Conservation (phyloP, 2,797 vertebrate species). For the Coregonus suidteri region DNA sequence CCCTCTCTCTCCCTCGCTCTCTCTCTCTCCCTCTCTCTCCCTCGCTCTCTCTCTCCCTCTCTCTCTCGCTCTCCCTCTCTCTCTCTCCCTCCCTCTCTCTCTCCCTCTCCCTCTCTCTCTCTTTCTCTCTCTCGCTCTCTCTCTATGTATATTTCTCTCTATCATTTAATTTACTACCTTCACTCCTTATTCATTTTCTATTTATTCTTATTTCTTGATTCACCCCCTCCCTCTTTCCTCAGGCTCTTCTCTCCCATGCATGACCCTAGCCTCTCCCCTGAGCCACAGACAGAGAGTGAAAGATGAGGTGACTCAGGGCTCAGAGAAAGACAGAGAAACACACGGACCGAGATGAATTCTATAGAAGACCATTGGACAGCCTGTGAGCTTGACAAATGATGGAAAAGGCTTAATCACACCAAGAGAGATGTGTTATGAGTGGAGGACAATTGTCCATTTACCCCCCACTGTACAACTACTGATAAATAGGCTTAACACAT, state of each 20-base stretch:
- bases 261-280: conserved; percentile 74
- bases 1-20: not conserved
- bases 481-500: conserved; percentile 54
- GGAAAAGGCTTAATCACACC: not conserved
- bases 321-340: conserved; percentile 54
- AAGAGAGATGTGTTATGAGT: conserved; percentile 41
- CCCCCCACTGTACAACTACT: conserved; percentile 42
- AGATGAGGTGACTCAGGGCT: conserved; percentile 64
- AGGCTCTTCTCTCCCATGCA: conserved; percentile 79
- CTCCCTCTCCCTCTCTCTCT: not conserved
- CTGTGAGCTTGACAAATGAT: not conserved
- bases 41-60: not conserved
- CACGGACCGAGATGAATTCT: conserved; percentile 62
- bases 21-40: conserved; percentile 17
- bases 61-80: not conserved
- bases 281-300: conserved; percentile 76
- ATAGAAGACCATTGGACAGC: conserved; percentile 52
- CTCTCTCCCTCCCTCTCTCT: not conserved
- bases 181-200: conserved; percentile 22
- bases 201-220: conserved; percentile 49
- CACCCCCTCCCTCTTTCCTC: conserved; percentile 62
- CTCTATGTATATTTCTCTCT: not conserved
- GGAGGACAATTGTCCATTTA: conserved; percentile 29
- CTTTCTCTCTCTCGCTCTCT: not conserved
- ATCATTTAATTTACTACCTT: not conserved